A percentile compares a stretch with the other conserved stretches of the same genome.
phyloP scores from a whole-genome alignment of 2,113 vertebrate species.

The Empidonax alnorum region DNA sequence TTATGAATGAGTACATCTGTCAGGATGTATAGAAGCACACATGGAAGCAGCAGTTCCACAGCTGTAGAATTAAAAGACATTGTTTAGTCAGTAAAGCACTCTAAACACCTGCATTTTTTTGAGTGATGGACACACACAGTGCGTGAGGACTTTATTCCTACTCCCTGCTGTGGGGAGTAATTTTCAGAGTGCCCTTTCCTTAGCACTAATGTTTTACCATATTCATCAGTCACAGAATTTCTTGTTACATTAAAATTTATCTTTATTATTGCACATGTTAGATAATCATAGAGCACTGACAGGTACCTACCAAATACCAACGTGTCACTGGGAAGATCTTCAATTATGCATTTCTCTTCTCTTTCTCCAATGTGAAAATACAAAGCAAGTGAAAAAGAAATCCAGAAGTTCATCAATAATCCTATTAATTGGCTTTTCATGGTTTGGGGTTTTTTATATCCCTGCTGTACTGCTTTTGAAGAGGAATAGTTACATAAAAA shows the following conservation, averaged over 20 bases:
- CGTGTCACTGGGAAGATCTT: slow-evolving; percentile 86
- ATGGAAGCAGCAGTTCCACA: neutral
- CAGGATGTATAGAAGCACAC: neutral
- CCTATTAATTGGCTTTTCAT: slow-evolving; percentile 54
- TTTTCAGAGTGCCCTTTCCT: neutral
- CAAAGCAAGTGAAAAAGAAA: slow-evolving; percentile 78
- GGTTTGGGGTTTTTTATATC: neutral
- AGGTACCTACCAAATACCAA: slow-evolving; percentile 84
- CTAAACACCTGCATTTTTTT: neutral
- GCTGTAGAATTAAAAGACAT: neutral
- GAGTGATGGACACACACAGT: neutral
- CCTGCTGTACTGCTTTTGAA: neutral
- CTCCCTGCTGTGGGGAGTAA: neutral
- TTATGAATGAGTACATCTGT: neutral
- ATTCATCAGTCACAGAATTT: neutral
- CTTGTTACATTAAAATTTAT: neutral
- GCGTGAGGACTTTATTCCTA: neutral
- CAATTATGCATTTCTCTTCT: slow-evolving; percentile 90
- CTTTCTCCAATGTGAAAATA: slow-evolving; percentile 88
- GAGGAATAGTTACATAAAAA: neutral
- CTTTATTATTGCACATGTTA: neutral
- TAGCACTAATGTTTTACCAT: neutral
- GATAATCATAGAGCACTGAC: neutral
- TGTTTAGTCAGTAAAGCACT: neutral
- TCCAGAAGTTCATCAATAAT: slow-evolving; percentile 58